Conservation (phyloP, 2,797 vertebrate species). For the Danio kyathit region DNA sequence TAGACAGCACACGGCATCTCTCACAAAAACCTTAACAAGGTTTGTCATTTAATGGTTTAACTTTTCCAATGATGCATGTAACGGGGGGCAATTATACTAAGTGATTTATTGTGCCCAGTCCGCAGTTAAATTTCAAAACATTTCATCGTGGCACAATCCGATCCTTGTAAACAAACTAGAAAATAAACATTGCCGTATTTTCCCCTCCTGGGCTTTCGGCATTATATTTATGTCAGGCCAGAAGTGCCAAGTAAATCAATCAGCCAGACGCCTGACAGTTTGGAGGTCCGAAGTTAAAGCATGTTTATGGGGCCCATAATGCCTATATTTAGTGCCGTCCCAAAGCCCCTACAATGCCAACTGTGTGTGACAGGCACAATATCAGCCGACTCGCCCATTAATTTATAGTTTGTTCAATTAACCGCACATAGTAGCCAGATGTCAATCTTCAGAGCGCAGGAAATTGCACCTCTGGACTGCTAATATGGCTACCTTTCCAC, state of each 20-base stretch:
- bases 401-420: conserved; percentile 93
- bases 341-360: conserved; percentile 84
- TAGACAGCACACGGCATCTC: conserved; percentile 60
- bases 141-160: conserved; percentile 67
- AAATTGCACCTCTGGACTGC: conserved; percentile 89
- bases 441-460: conserved; percentile 87
- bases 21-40: conserved; percentile 70
- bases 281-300: conserved; percentile 82
- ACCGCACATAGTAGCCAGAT: conserved; percentile 86
- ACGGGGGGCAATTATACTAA: conserved; percentile 74
- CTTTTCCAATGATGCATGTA: conserved; percentile 79
- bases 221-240: conserved; percentile 79
- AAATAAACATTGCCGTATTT: conserved; percentile 71
- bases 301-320: conserved; percentile 84
- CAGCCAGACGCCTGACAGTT: conserved; percentile 82
- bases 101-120: conserved; percentile 78
- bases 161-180: conserved; percentile 78
- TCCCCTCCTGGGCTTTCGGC: conserved; percentile 68
- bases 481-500: conserved; percentile 86
- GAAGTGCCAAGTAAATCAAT: conserved; percentile 89
- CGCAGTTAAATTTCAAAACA: conserved; percentile 67
- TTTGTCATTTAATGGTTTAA: conserved; percentile 80
- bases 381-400: conserved; percentile 83
- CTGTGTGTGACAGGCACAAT: conserved; percentile 84
- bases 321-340: conserved; percentile 87